Evolutionary conservation across 1,140 invertebrate species (phyloP), one percentile per base, ranked within the genome.

Genomic region (Heliothis virescens): DNA sequence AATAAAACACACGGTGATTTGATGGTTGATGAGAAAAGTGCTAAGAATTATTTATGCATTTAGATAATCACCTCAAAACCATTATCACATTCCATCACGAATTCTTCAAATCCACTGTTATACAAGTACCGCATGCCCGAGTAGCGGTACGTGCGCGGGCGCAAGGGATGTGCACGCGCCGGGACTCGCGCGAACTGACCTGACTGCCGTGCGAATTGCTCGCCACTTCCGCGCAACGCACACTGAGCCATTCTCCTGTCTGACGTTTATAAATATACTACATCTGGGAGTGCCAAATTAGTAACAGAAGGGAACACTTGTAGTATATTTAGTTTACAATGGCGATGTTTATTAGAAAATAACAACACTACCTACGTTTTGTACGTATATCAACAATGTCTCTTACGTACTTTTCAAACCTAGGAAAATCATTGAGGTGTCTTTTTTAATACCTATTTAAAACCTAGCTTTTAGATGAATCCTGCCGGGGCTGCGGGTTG

Each of bases 221-320:
- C 85, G 69, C 72, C 74, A 65, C 76, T 84, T 80, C 81, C 84
- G 79, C 85, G 83, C 80, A 80, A 82, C 77, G 82, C 69, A 71
- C 79, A 91, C 88, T 92, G 89, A 87, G 86, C 81, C 88, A 91
- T 90, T 80, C 83, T 87, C 87, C 79, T 84, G 84, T 86, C 85
- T 86, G 76, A 82, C 87, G 86, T 87, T 88, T 93, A 92, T 93
- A 91, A 93, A 93, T 93, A 93, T 85, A 86, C 79, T 73, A 86
- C 62, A 79, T 79, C 83, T 82, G 85, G 81, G 83, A 87, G 85
- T 89, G 90, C 89, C 89, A 92, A 92, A 83, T 75, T 65, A 77
- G 69, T 71, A 82, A 88, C 69, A 69, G 82, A 79, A 74, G 81
- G 85, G 81, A 85, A 84, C 34, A 41, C 80, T 50, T 67, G 62